phyloP scores from a whole-genome alignment of 2,113 vertebrate genomes.

The Galemys pyrenaicus region DNA sequence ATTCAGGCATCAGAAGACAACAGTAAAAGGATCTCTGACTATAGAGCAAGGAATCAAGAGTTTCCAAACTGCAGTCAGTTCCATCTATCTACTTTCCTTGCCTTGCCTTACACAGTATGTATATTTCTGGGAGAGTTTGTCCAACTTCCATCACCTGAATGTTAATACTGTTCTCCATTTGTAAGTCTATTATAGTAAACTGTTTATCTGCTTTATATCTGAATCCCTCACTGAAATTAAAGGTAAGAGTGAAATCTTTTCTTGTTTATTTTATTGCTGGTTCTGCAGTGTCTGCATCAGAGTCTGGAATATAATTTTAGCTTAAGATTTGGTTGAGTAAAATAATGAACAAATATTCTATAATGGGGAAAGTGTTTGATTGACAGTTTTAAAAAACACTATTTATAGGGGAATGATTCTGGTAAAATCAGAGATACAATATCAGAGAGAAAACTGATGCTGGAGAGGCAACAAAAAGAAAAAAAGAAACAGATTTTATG shows the following conservation, averaged over 20 bases:
- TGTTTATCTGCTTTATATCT: background rate
- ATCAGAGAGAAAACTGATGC: background rate
- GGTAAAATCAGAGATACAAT: background rate
- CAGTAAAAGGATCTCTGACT: background rate
- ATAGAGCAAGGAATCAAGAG: background rate
- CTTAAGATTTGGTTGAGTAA: background rate
- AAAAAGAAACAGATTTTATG: background rate
- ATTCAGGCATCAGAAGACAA: background rate
- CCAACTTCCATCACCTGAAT: background rate
- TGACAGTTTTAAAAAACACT: background rate
- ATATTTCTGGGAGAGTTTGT: background rate
- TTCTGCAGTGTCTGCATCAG: background rate
- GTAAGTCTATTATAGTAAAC: background rate
- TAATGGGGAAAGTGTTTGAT: background rate
- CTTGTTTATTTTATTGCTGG: background rate
- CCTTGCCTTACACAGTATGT: background rate
- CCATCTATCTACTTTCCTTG: background rate
- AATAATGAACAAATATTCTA: background rate
- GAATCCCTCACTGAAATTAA: background rate
- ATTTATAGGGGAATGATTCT: fast-evolving
- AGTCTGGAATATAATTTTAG: background rate
- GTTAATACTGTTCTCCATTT: background rate
- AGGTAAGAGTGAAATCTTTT: background rate
- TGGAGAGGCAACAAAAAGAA: background rate
- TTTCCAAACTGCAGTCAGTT: background rate